Base-by-base conservation (phyloP, 2,113 vertebrate genomes). In the Sphaerodactylus townsendi region DNA sequence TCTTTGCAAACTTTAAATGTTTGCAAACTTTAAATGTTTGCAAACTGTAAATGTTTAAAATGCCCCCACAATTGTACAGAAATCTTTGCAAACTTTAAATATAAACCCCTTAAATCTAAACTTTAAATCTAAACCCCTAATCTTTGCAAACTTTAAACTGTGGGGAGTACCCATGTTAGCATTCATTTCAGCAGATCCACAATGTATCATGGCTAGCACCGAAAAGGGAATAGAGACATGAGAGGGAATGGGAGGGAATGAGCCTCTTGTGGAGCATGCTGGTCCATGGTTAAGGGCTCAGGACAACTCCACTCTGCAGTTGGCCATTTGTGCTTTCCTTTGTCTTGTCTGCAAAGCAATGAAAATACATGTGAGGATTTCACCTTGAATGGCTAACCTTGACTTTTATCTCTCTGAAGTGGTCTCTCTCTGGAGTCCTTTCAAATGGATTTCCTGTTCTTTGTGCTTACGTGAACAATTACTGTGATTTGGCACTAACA, bases 401-500 rank as follows among this genome's bases (percentile, higher is more conserved):
- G 69, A 73, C 13, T 72, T 85, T 85, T n/a, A 85, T 41, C 59
- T 85, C 48, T 44, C 37, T 50, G 39, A 17, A 19, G 66, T 73
- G 39, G 30, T 72, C 71, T 79, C 71, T 79, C 83, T 85, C 68
- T n/a, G 37, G 77, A 66, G 66, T 30, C 41, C 73, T 85, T 85
- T 81, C 9, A 84, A 90, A 73, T 65, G 0, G 72, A 30, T 87
- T 85, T 81, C 71, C 82, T 80, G 21, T 25, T 3, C 72, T 77
- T 82, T 48, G 6, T n/a, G 33, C 0, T 70, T 86, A 1, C 1
- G 13, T 62, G 77, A 28, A 85, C 50, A 72, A 46, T 39, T 25
- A 41, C 76, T 64, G 21, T 72, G 66, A 59, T 62, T 48, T 41
- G 50, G 46, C 78, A 84, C 41, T 70, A 71, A 66, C 53, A 28